These are phyloP conservation scores for Phrynocephalus forsythii DNA, from an alignment of 2,797 vertebrate species.

Conservation along the genomic window DNA sequence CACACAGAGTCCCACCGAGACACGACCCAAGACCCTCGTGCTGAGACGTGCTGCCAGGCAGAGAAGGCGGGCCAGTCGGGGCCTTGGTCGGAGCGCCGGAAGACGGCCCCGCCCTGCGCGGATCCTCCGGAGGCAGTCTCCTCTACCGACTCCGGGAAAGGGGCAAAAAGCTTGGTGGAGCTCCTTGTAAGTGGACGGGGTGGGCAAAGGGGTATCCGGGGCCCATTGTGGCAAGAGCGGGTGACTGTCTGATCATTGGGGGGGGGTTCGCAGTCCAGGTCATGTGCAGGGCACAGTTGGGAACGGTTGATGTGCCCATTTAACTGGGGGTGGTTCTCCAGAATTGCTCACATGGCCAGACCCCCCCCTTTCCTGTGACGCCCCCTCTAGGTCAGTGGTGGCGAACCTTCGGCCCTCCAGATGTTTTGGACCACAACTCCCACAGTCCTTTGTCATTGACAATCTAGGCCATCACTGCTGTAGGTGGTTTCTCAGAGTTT, in stretches of 20 bases:
- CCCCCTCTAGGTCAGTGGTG: too few species aligned
- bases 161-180: constrained; percentile 89
- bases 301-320: too few species aligned
- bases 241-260: neutral
- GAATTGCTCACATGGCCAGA: too few species aligned
- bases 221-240: neutral
- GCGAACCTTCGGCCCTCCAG: too few species aligned
- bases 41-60: constrained; percentile 82
- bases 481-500: too few species aligned
- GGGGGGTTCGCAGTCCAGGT: too few species aligned
- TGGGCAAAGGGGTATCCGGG: neutral
- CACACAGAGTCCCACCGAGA: constrained; percentile 81
- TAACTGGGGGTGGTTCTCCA: too few species aligned
- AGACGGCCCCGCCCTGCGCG: constrained; percentile 77
- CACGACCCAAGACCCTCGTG: constrained; percentile 87
- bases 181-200: constrained; percentile 86
- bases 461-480: too few species aligned
- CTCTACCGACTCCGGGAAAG: constrained; percentile 79
- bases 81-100: constrained; percentile 85
- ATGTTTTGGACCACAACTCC: too few species aligned
- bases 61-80: constrained; percentile 82
- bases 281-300: too few species aligned
- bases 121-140: constrained; percentile 78
- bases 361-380: too few species aligned
- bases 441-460: too few species aligned